phyloP scores from a whole-genome alignment of 1,140 invertebrate genomes.

The Oppia nitens region DNA sequence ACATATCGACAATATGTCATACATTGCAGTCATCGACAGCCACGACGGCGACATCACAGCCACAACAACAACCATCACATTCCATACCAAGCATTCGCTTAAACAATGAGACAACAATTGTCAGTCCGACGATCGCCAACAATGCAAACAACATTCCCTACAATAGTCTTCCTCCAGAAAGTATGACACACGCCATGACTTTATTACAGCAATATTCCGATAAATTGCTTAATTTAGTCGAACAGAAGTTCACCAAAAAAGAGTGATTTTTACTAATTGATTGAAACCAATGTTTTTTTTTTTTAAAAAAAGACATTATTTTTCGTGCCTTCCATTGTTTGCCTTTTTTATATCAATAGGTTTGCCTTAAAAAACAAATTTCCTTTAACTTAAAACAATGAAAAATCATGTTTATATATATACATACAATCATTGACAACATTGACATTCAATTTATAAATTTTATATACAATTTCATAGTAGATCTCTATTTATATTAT shows the following conservation, averaged over 20 bases:
- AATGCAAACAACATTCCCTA: background rate
- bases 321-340: background rate
- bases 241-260: constrained; percentile 36
- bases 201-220: constrained; percentile 47
- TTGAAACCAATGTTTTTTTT: too few relatives aligned
- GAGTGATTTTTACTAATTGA: background rate
- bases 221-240: constrained; percentile 40
- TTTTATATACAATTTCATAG: too few relatives aligned
- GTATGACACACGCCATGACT: constrained; percentile 31
- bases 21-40: background rate
- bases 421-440: too few relatives aligned
- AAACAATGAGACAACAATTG: too few relatives aligned
- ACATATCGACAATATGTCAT: background rate
- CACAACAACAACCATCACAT: too few relatives aligned
- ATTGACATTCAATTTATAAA: too few relatives aligned
- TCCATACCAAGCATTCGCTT: background rate
- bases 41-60: too few relatives aligned
- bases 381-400: background rate
- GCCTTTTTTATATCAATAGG: too few relatives aligned
- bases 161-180: constrained; percentile 3
- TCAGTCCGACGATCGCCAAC: background rate
- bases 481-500: too few relatives aligned
- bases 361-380: background rate
- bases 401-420: background rate
- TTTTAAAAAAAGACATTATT: too few relatives aligned